A percentile compares a stretch with the other conserved stretches of the same genome.
phyloP scores from a whole-genome alignment of 2,888 invertebrate species.

The Eristalis pertinax region DNA sequence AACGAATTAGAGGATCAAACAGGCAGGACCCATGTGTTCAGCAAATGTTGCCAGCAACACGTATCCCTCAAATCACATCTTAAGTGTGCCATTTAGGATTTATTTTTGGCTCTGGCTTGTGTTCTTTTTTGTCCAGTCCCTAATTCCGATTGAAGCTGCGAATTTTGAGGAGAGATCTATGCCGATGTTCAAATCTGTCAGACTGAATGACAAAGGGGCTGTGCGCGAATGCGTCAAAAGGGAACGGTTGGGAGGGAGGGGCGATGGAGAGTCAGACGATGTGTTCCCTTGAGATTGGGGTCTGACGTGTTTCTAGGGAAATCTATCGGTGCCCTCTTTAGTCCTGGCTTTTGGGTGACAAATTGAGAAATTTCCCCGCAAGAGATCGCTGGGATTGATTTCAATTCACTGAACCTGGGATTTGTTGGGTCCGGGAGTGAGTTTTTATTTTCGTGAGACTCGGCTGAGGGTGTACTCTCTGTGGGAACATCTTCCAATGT shows the following conservation, averaged over 20 bases:
- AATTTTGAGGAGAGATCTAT: constrained; percentile 7
- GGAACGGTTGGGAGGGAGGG: too few relatives aligned
- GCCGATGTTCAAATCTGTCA: constrained; percentile 66
- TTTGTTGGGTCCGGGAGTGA: too few relatives aligned
- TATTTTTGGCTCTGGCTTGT: background rate
- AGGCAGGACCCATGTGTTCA: constrained; percentile 60
- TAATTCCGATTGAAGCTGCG: constrained; percentile 15
- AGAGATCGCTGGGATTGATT: constrained; percentile 10
- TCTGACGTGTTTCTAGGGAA: constrained; percentile 61
- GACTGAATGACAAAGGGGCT: constrained; percentile 47
- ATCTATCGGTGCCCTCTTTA: constrained; percentile 17
- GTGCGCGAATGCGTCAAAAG: constrained; percentile 18
- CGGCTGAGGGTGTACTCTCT: too few relatives aligned
- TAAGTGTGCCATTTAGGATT: constrained; percentile 63
- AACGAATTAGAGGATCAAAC: background rate
- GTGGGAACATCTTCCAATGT: too few relatives aligned
- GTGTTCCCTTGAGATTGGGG: constrained; percentile 56
- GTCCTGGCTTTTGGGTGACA: constrained; percentile 19
- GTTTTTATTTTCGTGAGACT: too few relatives aligned
- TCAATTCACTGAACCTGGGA: background rate
- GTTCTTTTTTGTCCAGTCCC: background rate
- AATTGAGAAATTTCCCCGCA: constrained; percentile 22
- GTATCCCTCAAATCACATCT: constrained; percentile 12
- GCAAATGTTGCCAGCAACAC: constrained; percentile 57
- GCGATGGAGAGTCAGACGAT: background rate